Evolutionary conservation across 2,113 vertebrate genomes (phyloP).

Genomic region (Carettochelys insculpta): DNA sequence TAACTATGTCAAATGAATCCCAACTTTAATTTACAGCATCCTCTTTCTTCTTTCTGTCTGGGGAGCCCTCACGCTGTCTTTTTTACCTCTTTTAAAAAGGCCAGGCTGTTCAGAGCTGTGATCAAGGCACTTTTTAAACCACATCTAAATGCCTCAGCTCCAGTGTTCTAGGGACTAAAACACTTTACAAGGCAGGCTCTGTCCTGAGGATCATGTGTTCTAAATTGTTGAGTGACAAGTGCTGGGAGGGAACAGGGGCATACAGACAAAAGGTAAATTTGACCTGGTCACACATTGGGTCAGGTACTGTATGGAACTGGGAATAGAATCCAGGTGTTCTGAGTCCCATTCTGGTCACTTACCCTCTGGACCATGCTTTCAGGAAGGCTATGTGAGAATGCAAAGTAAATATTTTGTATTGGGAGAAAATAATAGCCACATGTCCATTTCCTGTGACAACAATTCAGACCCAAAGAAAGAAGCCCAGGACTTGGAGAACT

Average conservation of each 20-base stretch:
- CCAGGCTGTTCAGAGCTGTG: background rate
- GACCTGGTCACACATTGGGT: background rate
- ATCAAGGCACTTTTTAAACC: background rate
- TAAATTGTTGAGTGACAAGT: background rate
- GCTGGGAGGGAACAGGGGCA: constrained; percentile 18
- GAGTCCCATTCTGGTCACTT: background rate
- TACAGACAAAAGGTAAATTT: constrained; percentile 15
- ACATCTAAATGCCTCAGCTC: background rate
- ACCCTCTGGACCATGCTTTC: background rate
- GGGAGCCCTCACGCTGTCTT: background rate
- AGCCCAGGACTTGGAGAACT: background rate
- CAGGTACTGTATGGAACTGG: background rate
- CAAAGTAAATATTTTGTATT: background rate
- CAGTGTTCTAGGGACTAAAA: background rate
- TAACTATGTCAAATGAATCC: background rate
- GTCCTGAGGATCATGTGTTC: background rate
- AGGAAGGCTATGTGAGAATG: background rate
- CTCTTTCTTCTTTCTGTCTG: background rate
- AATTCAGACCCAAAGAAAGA: background rate
- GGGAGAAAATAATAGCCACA: background rate
- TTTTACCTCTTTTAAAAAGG: background rate
- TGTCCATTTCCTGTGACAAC: constrained; percentile 9
- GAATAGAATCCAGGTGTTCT: background rate
- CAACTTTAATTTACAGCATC: background rate
- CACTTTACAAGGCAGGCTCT: background rate